Evolutionary conservation across 2,113 vertebrate species (phyloP).

Genomic region (Lontra canadensis): DNA sequence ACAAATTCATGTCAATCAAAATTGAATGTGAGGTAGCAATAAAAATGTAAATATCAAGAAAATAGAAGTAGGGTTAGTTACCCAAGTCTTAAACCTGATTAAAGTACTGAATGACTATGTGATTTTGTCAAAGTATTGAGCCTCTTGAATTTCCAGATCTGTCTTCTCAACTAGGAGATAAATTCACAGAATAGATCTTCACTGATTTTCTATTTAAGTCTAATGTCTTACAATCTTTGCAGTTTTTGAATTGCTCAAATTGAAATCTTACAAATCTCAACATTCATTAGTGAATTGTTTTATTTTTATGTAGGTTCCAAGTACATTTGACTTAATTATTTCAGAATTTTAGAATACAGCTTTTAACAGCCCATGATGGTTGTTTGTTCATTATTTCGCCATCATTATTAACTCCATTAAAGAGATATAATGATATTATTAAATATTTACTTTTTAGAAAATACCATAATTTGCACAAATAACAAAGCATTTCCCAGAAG

Average conservation of each 20-base stretch:
- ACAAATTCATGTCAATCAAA: neutral
- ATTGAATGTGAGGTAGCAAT: neutral
- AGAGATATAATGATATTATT: constrained; percentile 46
- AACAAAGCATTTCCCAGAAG: constrained; percentile 54
- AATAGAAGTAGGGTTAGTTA: neutral
- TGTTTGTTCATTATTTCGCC: constrained; percentile 62
- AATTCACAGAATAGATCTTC: neutral
- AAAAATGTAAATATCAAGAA: neutral
- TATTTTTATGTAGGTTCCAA: neutral
- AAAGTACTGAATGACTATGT: neutral
- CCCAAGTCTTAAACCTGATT: neutral
- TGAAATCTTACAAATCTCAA: neutral
- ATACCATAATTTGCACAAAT: constrained; percentile 11
- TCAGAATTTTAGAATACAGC: constrained; percentile 56
- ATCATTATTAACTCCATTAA: constrained; percentile 49
- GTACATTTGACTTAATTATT: neutral
- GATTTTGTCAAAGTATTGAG: neutral
- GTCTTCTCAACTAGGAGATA: neutral
- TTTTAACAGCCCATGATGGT: constrained; percentile 31
- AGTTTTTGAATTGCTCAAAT: neutral
- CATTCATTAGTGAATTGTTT: constrained; percentile 3
- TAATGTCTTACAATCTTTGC: neutral
- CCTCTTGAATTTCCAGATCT: neutral
- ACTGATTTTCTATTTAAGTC: neutral
- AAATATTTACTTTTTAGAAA: constrained; percentile 67